Conservation (phyloP, 2,888 invertebrate genomes). For the Drosophila peninsularis region DNA sequence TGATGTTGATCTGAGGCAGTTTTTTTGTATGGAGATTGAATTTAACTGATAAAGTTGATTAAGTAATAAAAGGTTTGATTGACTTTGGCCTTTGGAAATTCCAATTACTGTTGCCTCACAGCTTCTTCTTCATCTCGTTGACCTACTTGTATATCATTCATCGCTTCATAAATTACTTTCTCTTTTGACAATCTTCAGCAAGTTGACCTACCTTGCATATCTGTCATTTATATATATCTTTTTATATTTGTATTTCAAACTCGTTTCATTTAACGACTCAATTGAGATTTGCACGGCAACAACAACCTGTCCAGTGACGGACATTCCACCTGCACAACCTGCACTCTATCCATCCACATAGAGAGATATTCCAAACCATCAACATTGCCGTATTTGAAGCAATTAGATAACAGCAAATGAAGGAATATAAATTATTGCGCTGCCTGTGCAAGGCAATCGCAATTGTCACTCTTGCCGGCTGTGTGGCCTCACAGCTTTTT, state of each 20-base stretch:
- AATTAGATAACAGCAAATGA: constrained; percentile 66
- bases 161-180: too few species aligned
- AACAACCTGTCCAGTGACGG: constrained; percentile 1
- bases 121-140: too few species aligned
- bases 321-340: constrained; percentile 19
- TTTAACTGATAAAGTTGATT: not conserved
- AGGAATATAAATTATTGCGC: constrained; percentile 68
- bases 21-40: not conserved
- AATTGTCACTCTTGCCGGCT: not conserved
- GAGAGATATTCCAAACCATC: constrained; percentile 14
- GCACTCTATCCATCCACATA: not conserved
- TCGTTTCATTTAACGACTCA: constrained; percentile 53
- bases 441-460: constrained; percentile 22
- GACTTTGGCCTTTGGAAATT: too few species aligned
- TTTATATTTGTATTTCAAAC: too few species aligned
- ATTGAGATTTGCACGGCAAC: constrained; percentile 60
- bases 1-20: not conserved
- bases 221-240: not conserved
- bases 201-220: not conserved
- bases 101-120: too few species aligned
- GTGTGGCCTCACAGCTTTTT: not conserved
- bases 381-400: constrained; percentile 40
- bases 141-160: not conserved
- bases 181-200: not conserved
- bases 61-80: not conserved